These are phyloP conservation scores for Anableps anableps DNA, from an alignment of 2,797 vertebrate genomes.

Conservation along the genomic window DNA sequence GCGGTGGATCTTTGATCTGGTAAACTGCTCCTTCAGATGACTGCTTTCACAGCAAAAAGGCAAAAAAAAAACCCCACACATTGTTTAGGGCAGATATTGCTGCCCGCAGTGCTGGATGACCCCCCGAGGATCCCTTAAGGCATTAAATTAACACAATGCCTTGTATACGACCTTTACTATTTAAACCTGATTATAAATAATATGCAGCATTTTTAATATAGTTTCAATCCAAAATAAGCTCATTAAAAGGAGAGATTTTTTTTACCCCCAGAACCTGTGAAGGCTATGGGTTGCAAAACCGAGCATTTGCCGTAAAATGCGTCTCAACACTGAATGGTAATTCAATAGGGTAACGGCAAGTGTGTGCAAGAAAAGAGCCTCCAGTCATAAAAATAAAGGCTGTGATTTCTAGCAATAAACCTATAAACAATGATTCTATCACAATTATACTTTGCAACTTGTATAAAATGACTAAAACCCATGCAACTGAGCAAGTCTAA, in stretches of 20 bases:
- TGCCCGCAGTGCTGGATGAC: background rate
- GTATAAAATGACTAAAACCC: background rate
- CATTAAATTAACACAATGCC: slow-evolving; percentile 1
- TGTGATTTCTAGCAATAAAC: background rate
- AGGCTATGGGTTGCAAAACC: background rate
- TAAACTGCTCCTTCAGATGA: slow-evolving; percentile 3
- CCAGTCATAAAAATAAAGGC: background rate
- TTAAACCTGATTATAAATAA: background rate
- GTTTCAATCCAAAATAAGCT: background rate
- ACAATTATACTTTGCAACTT: background rate
- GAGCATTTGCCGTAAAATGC: background rate
- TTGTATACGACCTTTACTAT: background rate
- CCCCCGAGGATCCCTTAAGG: background rate
- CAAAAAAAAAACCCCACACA: background rate
- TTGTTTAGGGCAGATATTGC: background rate
- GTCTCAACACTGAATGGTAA: background rate
- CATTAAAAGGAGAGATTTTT: background rate
- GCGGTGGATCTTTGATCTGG: slow-evolving; percentile 2
- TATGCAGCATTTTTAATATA: background rate
- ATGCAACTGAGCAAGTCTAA: background rate
- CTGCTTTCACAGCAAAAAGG: background rate
- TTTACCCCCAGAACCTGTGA: background rate
- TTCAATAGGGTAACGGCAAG: background rate
- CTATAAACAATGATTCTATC: background rate
- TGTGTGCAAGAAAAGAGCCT: background rate